A percentile compares a stretch with the other conserved stretches of the same genome.
phyloP scores from a whole-genome alignment of 2,797 vertebrate species.

The Eulemur mongoz region DNA sequence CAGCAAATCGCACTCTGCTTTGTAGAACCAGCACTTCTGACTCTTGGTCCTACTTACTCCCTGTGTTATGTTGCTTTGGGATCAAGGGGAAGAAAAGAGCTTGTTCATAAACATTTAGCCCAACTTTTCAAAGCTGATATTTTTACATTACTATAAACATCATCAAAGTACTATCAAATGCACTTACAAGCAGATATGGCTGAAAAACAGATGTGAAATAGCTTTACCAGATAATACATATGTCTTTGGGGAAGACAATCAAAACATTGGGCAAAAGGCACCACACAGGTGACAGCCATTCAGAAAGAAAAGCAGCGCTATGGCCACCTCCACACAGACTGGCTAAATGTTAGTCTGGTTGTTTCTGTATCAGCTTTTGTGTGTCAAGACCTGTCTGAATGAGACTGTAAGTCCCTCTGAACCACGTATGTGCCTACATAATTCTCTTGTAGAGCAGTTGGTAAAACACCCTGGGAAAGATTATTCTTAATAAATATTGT shows the following conservation, averaged over 20 bases:
- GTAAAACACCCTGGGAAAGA: neutral
- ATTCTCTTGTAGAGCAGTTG: neutral
- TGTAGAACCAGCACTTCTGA: no score
- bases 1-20: fast-evolving
- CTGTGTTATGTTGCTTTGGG: neutral
- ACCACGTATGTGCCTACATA: neutral
- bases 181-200: neutral
- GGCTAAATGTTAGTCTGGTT: neutral
- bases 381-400: neutral
- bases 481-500: neutral
- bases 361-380: neutral
- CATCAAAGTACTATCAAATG: neutral
- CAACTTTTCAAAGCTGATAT: neutral
- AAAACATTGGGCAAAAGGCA: neutral
- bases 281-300: fast-evolving
- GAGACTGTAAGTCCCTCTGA: neutral
- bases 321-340: neutral
- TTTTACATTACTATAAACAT: neutral
- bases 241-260: neutral
- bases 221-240: neutral
- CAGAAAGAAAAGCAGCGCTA: neutral
- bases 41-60: neutral
- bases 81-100: neutral
- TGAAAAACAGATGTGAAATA: neutral
- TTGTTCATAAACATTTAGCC: neutral